Evolutionary conservation across 1,140 invertebrate species (phyloP).

Genomic region (Schlechtendalia chinensis): DNA sequence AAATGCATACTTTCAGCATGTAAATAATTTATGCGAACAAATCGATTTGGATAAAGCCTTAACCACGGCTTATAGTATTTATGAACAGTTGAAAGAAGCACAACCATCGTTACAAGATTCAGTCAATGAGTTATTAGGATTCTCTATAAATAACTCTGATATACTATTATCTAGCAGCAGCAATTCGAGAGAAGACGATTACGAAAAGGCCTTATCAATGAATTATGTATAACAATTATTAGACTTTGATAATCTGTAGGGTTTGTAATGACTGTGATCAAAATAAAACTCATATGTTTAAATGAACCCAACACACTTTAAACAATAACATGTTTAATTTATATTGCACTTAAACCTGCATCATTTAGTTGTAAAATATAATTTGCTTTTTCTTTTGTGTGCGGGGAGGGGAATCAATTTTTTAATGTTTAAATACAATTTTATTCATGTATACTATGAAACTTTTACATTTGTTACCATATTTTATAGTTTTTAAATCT

Average conservation of each 20-base stretch:
- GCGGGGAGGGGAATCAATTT: not conserved
- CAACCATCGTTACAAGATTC: slow-evolving; percentile 62
- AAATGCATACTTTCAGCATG: slow-evolving; percentile 68
- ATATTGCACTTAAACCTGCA: not conserved
- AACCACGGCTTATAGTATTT: slow-evolving; percentile 85
- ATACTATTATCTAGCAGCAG: slow-evolving; percentile 23
- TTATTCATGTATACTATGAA: not conserved
- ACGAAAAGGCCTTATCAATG: slow-evolving; percentile 45
- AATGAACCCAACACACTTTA: not conserved
- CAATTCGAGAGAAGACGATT: slow-evolving; percentile 39
- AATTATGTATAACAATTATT: slow-evolving; percentile 54
- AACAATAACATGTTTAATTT: not conserved
- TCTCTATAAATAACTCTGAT: not conserved
- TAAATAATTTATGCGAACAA: slow-evolving; percentile 85
- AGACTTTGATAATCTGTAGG: not conserved
- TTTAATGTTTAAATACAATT: not conserved
- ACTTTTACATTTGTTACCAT: not conserved
- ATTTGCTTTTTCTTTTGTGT: not conserved
- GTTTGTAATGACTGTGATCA: slow-evolving; percentile 15
- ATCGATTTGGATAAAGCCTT: slow-evolving; percentile 78
- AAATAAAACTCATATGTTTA: slow-evolving; percentile 5
- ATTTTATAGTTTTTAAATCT: not conserved
- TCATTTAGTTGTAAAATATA: not conserved
- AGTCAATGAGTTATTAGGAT: slow-evolving; percentile 21
- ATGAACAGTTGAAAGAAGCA: slow-evolving; percentile 72